Percentiles rank a stretch among this genome's conserved stretches.
Conservation (phyloP, 2,113 vertebrate genomes). For the Verasper variegatus region DNA sequence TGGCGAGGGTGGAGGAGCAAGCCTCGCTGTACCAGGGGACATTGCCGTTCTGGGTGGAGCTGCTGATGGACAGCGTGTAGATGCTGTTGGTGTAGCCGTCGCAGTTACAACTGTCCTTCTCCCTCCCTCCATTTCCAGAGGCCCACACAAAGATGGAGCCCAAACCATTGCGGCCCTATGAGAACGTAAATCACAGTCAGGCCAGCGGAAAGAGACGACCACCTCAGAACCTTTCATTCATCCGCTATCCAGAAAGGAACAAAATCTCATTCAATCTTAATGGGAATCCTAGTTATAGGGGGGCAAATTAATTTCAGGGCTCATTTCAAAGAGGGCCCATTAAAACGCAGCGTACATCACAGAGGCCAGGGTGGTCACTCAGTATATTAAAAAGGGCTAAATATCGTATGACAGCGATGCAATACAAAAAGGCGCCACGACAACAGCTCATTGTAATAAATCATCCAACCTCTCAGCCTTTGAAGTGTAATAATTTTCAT, state of each 20-base stretch:
- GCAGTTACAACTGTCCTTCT: conserved; percentile 98
- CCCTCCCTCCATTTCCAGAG: conserved; percentile 95
- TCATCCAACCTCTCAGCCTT: conserved; percentile 58
- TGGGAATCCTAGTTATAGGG: conserved; percentile 52
- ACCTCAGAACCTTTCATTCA: conserved; percentile 27
- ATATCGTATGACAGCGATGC: conserved; percentile 56
- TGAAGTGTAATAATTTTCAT: conserved; percentile 70
- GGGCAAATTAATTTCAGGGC: conserved; percentile 44
- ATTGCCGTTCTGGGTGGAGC: conserved; percentile 93
- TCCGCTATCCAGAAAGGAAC: conserved; percentile 20
- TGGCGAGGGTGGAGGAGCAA: conserved; percentile 97
- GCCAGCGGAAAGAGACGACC: neutral
- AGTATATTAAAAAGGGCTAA: conserved; percentile 64
- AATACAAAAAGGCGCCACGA: conserved; percentile 53
- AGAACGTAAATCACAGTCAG: conserved; percentile 76
- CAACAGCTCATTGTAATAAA: conserved; percentile 70
- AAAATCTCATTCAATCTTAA: conserved; percentile 50
- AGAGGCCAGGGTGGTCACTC: conserved; percentile 16
- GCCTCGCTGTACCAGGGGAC: conserved; percentile 99
- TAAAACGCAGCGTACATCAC: conserved; percentile 49
- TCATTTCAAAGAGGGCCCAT: conserved; percentile 47
- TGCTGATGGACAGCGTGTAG: conserved; percentile 98
- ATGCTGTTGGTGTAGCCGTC: conserved; percentile 99
- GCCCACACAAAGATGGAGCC: conserved; percentile 99
- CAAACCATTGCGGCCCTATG: conserved; percentile 90